Conservation (phyloP, 1,140 invertebrate genomes). For the Hyposmocoma kahamanoa region DNA sequence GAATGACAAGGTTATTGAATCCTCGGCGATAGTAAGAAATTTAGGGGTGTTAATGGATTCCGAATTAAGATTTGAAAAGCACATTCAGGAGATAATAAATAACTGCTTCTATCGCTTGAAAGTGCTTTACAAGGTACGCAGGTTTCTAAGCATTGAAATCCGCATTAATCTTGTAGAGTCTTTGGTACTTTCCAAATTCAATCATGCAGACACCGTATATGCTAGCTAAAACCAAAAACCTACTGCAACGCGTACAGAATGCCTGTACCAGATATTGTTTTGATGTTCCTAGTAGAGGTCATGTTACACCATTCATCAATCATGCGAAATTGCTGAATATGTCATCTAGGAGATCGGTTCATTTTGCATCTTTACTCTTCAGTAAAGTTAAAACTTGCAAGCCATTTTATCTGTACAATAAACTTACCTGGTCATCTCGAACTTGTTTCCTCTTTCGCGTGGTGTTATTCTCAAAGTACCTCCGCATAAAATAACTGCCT, state of each 20-base stretch:
- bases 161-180: slow-evolving; percentile 1
- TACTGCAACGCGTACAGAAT: neutral
- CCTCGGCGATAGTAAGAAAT: neutral
- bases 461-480: neutral
- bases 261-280: neutral
- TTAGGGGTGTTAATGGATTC: neutral
- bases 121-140: neutral
- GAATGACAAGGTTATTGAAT: neutral
- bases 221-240: neutral
- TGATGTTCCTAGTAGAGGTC: neutral
- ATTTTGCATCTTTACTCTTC: neutral
- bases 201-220: neutral
- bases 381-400: neutral
- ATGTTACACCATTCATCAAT: slow-evolving; percentile 2
- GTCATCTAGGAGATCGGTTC: neutral
- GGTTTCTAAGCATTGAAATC: neutral
- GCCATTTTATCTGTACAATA: neutral
- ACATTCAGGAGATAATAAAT: neutral
- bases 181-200: neutral
- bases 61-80: slow-evolving; percentile 1
- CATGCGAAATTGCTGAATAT: neutral
- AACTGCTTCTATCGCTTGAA: slow-evolving; percentile 6
- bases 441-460: too few species aligned
- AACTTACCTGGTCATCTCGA: neutral
- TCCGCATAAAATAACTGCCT: neutral